Evolutionary conservation across 2,797 vertebrate genomes (phyloP).

Genomic region (Nyctibius grandis): DNA sequence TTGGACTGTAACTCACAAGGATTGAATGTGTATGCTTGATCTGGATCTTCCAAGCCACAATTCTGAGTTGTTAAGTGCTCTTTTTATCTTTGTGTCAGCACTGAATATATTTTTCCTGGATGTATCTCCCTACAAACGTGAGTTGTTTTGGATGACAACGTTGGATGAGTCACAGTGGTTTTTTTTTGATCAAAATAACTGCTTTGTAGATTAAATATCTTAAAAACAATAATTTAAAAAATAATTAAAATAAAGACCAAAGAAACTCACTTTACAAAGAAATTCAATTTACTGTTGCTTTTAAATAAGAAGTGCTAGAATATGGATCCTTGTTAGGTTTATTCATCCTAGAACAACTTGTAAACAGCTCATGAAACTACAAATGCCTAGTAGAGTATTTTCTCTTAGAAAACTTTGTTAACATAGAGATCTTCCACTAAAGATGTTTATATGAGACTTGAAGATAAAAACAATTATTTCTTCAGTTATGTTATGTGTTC

Average conservation of each 20-base stretch:
- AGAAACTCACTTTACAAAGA: background rate
- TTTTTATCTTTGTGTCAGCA: background rate
- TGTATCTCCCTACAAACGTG: background rate
- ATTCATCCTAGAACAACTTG: background rate
- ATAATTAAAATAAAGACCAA: background rate
- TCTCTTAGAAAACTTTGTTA: background rate
- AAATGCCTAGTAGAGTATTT: background rate
- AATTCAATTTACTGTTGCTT: background rate
- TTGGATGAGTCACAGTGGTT: background rate
- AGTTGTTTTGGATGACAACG: background rate
- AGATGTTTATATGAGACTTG: background rate
- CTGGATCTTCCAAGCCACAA: background rate
- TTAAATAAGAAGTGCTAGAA: background rate
- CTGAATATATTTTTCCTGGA: background rate
- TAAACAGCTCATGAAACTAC: background rate
- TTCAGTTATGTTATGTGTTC: background rate
- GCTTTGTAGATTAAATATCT: background rate
- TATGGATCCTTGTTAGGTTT: background rate
- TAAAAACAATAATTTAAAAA: background rate
- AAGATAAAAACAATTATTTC: background rate
- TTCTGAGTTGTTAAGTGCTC: background rate
- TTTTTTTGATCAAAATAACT: background rate
- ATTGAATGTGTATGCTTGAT: background rate
- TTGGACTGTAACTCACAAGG: background rate
- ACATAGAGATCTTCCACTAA: background rate